Evolutionary conservation across 92 coral and sea anemone genomes (phyloP).

Genomic region (Palythoa heliodiscus): DNA sequence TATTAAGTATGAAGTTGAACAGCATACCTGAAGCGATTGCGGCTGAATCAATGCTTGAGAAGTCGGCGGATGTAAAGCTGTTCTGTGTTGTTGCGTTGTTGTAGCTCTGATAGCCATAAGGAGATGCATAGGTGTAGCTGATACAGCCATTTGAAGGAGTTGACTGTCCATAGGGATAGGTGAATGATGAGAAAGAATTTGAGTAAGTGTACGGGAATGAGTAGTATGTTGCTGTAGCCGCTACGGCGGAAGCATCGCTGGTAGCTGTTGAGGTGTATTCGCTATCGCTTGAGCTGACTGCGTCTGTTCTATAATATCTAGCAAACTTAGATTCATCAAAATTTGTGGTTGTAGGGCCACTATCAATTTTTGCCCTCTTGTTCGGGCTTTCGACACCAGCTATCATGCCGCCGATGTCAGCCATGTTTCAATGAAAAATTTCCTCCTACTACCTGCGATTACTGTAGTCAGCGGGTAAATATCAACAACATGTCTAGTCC

Average conservation of each 20-base stretch:
- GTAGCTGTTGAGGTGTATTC: conserved; percentile 86
- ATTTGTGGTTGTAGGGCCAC: conserved; percentile 90
- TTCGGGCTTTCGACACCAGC: conserved; percentile 99
- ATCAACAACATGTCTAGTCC: conserved; percentile 92
- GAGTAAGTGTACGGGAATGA: conserved; percentile 89
- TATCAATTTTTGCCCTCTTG: conserved; percentile 99
- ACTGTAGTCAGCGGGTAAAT: conserved; percentile 88
- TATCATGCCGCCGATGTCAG: conserved; percentile 92
- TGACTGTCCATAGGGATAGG: conserved; percentile 74
- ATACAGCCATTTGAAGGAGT: conserved; percentile 70
- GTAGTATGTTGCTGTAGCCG: conserved; percentile 66
- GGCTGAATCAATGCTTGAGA: conserved; percentile 46
- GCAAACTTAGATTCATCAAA: conserved; percentile 99
- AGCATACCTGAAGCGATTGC: conserved; percentile 73
- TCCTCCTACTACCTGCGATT: conserved; percentile 82
- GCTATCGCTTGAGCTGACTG: conserved; percentile 81
- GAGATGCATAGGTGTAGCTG: conserved; percentile 80
- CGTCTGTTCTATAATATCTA: conserved; percentile 98
- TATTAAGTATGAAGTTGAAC: conserved; percentile 64
- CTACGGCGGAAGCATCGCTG: conserved; percentile 62
- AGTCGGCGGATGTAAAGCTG: conserved; percentile 54
- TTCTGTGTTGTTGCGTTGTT: conserved; percentile 68
- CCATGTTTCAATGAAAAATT: conserved; percentile 89
- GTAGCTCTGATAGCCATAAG: conserved; percentile 81
- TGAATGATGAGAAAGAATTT: conserved; percentile 77